Conservation (phyloP, 1,140 invertebrate species). For the Cydia splendana region DNA sequence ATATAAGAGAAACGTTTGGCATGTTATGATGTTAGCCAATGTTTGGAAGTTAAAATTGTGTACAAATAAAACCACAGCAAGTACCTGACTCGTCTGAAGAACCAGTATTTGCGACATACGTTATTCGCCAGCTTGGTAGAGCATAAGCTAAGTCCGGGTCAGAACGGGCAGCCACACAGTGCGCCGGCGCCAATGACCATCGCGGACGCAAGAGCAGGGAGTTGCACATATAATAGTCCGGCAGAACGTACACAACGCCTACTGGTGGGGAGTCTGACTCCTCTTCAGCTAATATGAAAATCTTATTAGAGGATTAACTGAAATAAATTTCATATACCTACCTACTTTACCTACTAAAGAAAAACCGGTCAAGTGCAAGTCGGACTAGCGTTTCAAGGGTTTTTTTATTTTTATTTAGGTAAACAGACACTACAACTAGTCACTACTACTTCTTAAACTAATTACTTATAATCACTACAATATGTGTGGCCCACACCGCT, state of each 20-base stretch:
- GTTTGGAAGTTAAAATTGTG: too few relatives aligned
- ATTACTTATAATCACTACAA: too few relatives aligned
- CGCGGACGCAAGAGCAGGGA: constrained; percentile 43
- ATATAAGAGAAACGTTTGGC: too few relatives aligned
- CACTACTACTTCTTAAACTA: too few relatives aligned
- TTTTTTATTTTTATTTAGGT: too few relatives aligned
- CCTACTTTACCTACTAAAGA: background rate
- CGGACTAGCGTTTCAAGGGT: too few relatives aligned
- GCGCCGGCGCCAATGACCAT: constrained; percentile 58
- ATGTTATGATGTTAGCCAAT: too few relatives aligned
- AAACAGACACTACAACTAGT: too few relatives aligned
- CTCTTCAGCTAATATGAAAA: constrained; percentile 11
- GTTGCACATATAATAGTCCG: constrained; percentile 47
- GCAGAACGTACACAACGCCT: constrained; percentile 50
- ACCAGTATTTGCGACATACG: constrained; percentile 35
- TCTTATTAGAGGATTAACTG: constrained; percentile 17
- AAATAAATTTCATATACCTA: constrained; percentile 32
- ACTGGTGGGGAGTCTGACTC: constrained; percentile 40
- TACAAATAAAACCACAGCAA: background rate
- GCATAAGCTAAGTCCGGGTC: constrained; percentile 48
- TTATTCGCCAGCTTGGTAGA: constrained; percentile 47
- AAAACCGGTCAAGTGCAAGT: too few relatives aligned
- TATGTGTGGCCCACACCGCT: too few relatives aligned
- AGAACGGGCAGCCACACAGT: constrained; percentile 49
- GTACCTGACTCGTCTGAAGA: background rate